A percentile compares a stretch with the other conserved stretches of the same genome.
These are phyloP conservation scores for Chloroceryle aenea DNA, from an alignment of 2,113 vertebrate genomes.

Conservation along the genomic window DNA sequence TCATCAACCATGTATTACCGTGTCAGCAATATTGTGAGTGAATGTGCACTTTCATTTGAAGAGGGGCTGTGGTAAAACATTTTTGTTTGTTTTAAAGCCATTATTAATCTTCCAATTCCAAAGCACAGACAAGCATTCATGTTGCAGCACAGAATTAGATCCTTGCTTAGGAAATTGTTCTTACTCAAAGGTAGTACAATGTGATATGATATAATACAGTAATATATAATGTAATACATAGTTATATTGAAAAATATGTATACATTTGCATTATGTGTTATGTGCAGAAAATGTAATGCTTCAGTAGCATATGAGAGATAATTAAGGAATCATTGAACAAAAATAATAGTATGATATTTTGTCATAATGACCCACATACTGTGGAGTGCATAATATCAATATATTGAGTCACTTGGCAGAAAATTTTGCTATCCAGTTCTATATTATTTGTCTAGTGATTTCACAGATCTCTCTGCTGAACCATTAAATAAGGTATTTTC, in stretches of 20 bases:
- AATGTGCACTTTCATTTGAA: background rate
- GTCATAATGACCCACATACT: background rate
- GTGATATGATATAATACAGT: background rate
- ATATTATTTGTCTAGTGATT: background rate
- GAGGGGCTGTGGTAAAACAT: background rate
- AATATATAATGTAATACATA: background rate
- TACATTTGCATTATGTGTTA: background rate
- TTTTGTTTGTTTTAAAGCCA: background rate
- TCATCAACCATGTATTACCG: background rate
- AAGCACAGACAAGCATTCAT: background rate
- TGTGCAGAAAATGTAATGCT: background rate
- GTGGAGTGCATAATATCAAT: background rate
- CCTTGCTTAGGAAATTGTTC: background rate
- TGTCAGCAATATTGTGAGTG: background rate
- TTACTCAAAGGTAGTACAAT: background rate
- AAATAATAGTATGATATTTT: background rate
- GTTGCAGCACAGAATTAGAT: background rate
- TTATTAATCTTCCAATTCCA: background rate
- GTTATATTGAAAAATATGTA: background rate
- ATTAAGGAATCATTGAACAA: background rate
- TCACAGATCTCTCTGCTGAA: slow-evolving; percentile 29
- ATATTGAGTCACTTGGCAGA: background rate
- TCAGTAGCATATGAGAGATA: background rate
- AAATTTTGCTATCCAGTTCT: background rate
- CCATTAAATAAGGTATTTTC: slow-evolving; percentile 35